Evolutionary conservation across 2,888 invertebrate genomes (phyloP).

Genomic region (Digitonthophagus gazella): DNA sequence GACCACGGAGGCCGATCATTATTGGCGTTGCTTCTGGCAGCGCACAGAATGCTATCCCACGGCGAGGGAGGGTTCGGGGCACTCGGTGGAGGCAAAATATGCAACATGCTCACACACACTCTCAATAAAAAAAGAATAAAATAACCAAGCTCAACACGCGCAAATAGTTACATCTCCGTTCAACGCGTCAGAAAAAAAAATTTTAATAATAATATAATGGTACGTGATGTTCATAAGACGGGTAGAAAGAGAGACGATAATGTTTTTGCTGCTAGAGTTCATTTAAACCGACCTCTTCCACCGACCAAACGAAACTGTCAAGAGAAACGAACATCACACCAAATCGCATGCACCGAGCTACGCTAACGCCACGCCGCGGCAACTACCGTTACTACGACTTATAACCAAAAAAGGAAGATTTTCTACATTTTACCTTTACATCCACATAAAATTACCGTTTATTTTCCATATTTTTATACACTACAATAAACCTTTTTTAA

Average conservation of each 20-base stretch:
- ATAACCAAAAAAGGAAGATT: conserved; percentile 34
- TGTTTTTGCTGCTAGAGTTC: conserved; percentile 11
- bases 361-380: conserved; percentile 30
- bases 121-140: conserved; percentile 1
- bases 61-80: conserved; percentile 53
- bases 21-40: conserved; percentile 31
- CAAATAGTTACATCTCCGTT: conserved; percentile 10
- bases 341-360: conserved; percentile 23
- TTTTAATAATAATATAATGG: background rate
- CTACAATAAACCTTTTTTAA: too few species aligned
- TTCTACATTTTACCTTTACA: conserved; percentile 15
- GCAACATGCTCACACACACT: conserved; percentile 46
- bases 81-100: conserved; percentile 54
- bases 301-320: conserved; percentile 29
- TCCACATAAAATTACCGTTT: background rate
- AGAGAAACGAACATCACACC: conserved; percentile 23
- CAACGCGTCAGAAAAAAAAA: background rate
- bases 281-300: conserved; percentile 25
- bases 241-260: conserved; percentile 6
- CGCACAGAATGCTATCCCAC: conserved; percentile 53
- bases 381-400: conserved; percentile 36
- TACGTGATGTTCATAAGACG: too few species aligned
- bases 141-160: conserved; percentile 13
- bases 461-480: background rate
- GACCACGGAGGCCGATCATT: conserved; percentile 31